Evolutionary conservation across 1,140 invertebrate genomes (phyloP).

Genomic region (Liolophura sinensis): DNA sequence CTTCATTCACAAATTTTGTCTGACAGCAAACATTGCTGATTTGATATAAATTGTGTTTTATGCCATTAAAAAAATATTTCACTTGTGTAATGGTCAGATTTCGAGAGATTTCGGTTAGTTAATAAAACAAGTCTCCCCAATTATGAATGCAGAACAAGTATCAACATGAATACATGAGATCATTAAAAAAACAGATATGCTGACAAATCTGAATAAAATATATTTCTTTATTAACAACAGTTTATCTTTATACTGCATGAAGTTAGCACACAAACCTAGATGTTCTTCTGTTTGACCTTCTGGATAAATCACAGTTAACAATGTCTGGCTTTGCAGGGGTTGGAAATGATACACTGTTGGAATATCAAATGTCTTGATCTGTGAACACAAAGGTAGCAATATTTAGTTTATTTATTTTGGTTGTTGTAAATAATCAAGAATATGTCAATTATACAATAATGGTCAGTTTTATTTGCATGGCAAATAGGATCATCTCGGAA

Average conservation of each 20-base stretch:
- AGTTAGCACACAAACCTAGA: conserved; percentile 62
- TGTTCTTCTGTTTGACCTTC: conserved; percentile 60
- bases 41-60: too few species aligned
- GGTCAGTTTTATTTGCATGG: not conserved
- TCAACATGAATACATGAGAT: too few species aligned
- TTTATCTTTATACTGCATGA: conserved; percentile 18
- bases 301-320: conserved; percentile 74
- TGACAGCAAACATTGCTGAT: too few species aligned
- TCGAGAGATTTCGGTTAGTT: conserved; percentile 18
- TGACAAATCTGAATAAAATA: conserved; percentile 17
- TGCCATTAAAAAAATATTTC: too few species aligned
- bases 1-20: too few species aligned
- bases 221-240: conserved; percentile 14
- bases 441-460: conserved; percentile 1
- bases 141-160: conserved; percentile 7
- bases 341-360: conserved; percentile 71
- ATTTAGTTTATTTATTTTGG: conserved; percentile 61
- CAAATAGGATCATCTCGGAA: not conserved
- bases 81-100: too few species aligned
- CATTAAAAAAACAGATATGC: not conserved
- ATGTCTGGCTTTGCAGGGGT: conserved; percentile 70
- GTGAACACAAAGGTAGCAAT: conserved; percentile 11
- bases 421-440: not conserved
- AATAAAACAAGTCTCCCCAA: conserved; percentile 19
- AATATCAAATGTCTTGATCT: conserved; percentile 47